phyloP scores from a whole-genome alignment of 2,888 invertebrate genomes.

The Conomelus anceps region DNA sequence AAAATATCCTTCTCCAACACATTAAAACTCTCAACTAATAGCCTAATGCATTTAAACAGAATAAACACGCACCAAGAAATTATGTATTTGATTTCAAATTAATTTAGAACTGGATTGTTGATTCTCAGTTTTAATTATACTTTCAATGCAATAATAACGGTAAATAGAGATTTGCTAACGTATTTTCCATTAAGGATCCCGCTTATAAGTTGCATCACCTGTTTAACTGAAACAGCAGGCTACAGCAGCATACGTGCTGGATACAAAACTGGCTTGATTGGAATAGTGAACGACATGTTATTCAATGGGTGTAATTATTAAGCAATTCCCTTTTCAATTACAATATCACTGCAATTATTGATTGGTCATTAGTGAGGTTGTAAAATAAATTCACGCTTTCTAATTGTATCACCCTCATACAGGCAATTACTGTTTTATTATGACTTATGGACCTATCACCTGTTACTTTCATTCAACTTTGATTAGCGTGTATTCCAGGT shows the following conservation, averaged over 20 bases:
- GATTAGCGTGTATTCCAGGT: too few species aligned
- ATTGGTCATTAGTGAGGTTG: not conserved
- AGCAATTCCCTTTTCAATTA: not conserved
- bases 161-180: not conserved
- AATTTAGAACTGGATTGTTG: not conserved
- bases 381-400: not conserved
- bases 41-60: not conserved
- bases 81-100: not conserved
- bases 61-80: not conserved
- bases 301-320: not conserved
- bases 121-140: not conserved
- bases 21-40: not conserved
- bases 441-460: not conserved
- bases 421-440: not conserved
- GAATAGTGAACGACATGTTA: not conserved
- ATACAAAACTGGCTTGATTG: not conserved
- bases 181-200: not conserved
- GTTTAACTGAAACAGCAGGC: not conserved
- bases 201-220: not conserved
- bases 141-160: not conserved
- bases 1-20: too few species aligned
- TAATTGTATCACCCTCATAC: not conserved
- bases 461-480: not conserved
- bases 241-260: not conserved
- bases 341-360: not conserved